Conservation (phyloP, 1,140 invertebrate genomes). For the Aphelenchoides fujianensis region DNA sequence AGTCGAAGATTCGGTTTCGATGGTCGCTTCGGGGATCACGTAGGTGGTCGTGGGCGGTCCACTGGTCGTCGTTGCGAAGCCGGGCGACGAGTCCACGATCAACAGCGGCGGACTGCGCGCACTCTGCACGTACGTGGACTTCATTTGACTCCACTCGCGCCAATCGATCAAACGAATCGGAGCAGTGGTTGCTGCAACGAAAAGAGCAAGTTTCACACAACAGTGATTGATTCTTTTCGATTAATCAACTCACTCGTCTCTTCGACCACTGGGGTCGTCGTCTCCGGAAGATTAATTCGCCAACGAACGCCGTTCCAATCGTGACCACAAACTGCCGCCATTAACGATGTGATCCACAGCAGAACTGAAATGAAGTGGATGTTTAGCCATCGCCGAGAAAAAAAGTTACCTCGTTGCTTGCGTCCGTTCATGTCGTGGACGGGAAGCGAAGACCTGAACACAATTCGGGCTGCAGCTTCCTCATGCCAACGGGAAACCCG, state of each 20-base stretch:
- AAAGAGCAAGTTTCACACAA: not conserved
- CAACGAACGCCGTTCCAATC: not conserved
- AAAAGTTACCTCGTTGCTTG: not conserved
- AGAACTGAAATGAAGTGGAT: too few species aligned
- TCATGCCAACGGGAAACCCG: not conserved
- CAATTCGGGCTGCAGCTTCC: not conserved
- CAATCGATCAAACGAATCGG: slow-evolving; percentile 24
- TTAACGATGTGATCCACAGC: not conserved
- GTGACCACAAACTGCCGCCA: not conserved
- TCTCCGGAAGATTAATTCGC: not conserved
- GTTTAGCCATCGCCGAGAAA: too few species aligned
- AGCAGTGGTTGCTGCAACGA: not conserved
- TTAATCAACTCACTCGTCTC: too few species aligned
- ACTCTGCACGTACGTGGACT: not conserved
- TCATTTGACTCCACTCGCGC: slow-evolving; percentile 29
- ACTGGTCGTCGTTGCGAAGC: not conserved
- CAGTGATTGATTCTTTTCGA: too few species aligned
- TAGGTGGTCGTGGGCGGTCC: not conserved
- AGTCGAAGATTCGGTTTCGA: slow-evolving; percentile 12
- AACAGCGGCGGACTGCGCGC: slow-evolving; percentile 10
- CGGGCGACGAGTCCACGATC: slow-evolving; percentile 15
- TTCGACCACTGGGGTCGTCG: too few species aligned
- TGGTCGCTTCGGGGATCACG: slow-evolving; percentile 16
- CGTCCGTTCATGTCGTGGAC: not conserved
- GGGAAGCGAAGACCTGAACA: not conserved